Conservation (phyloP, 2,797 vertebrate genomes). For the Cichlasoma orientale region DNA sequence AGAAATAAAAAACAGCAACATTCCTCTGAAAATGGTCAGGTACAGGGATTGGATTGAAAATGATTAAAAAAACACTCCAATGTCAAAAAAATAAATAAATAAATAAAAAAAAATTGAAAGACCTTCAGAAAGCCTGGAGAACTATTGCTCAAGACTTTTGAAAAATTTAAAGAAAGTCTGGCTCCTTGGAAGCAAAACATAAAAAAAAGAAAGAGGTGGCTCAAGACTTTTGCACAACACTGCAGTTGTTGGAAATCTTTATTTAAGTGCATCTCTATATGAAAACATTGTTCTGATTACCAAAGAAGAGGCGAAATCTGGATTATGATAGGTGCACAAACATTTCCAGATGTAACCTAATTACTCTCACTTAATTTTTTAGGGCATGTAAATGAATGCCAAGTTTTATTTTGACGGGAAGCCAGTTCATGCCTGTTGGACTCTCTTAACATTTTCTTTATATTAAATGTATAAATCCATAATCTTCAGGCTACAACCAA, state of each 20-base stretch:
- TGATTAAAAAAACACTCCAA: no score
- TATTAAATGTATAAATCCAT: constrained; percentile 11
- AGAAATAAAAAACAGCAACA: no score
- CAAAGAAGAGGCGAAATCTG: background rate
- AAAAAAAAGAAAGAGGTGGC: background rate
- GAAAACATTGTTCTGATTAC: background rate
- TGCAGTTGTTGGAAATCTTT: background rate
- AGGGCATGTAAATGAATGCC: background rate
- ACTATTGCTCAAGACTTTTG: no score
- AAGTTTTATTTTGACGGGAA: constrained; percentile 10
- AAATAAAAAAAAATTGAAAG: no score
- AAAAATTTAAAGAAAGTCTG: no score
- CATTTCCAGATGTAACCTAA: constrained; percentile 8
- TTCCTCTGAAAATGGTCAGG: no score
- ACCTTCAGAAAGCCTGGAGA: no score
- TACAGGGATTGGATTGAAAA: no score
- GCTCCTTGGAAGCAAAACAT: no score
- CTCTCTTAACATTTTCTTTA: background rate
- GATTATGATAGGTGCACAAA: background rate
- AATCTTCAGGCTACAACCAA: constrained; percentile 6
- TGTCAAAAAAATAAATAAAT: no score
- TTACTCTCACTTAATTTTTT: background rate
- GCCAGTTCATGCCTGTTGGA: constrained; percentile 7
- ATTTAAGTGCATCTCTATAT: background rate
- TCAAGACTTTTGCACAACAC: background rate